Evolutionary conservation across 2,113 vertebrate genomes (phyloP), one percentile per base, ranked within the genome.

Genomic region (Archilochus colubris): DNA sequence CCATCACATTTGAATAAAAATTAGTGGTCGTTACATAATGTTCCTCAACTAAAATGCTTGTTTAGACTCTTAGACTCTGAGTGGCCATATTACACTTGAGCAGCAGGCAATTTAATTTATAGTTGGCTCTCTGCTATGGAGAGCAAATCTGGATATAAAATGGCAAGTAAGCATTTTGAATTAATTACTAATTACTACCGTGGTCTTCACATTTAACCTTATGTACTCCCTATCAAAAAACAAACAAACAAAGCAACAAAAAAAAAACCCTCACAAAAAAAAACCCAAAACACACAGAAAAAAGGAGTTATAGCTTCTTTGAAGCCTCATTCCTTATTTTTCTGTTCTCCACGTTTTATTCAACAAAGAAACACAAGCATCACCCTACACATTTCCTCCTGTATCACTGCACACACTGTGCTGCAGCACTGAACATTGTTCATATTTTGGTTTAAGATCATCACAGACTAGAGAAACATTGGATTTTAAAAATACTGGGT

Each of bases 171-270:
- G 16, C 33, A 76, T 91, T 94, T 79, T 82, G 46, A 85, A 87
- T 90, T 93, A 96, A 94, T 89, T 80, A 43, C 46, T 48, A 48
- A 21, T 50, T 46, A 46, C 28, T 94, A 8, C 79, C 66, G 93
- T 14, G 23, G 67, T 55, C 70, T 55, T 87, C 84, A 85, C 84
- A 94, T 93, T 94, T 91, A 89, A 63, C 69, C 55, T 70, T 82
- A 63, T 76, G 79, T 66, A 38, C 58, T 80, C 48, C 53, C 48
- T 40, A 7, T 50, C 28, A 14, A 76, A 55, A 79, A 25, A 77
- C 46, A 50, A 50, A 19, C 48, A 48, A 48, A 48, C 48, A 19
- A 50, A 33, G 3, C 43, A 22, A 24, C 8, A 38, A 38, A 38
- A 40, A 40, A 40, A 40, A 40, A 40, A 40, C 10, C 40, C 40